A percentile compares a stretch with the other conserved stretches of the same genome.
These are phyloP conservation scores for Protula sp. DNA, from an alignment of 2,888 invertebrate genomes.

Conservation along the genomic window DNA sequence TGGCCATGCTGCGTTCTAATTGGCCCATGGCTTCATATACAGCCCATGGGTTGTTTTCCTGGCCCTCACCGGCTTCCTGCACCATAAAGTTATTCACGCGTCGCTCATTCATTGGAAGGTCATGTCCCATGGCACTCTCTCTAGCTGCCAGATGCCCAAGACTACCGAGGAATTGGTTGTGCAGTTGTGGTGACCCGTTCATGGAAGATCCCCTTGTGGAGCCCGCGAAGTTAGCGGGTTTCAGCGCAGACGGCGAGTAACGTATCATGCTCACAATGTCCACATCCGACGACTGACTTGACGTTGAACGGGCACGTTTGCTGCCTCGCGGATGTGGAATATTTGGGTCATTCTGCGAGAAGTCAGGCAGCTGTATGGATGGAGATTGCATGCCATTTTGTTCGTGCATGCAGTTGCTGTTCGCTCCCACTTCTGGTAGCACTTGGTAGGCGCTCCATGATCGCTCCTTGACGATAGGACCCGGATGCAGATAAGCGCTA, in stretches of 20 bases:
- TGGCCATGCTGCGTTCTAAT: neutral
- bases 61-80: too few relatives aligned
- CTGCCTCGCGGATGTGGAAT: neutral
- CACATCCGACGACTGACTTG: constrained; percentile 45
- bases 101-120: too few relatives aligned
- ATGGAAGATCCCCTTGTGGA: constrained; percentile 39
- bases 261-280: constrained; percentile 54
- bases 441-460: neutral
- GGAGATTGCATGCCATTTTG: neutral
- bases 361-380: neutral
- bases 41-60: too few relatives aligned
- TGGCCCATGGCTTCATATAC: constrained; percentile 4
- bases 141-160: neutral
- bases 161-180: constrained; percentile 17
- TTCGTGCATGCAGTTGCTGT: neutral
- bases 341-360: neutral
- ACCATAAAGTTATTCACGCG: too few relatives aligned
- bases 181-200: constrained; percentile 36
- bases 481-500: neutral
- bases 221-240: constrained; percentile 34
- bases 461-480: neutral
- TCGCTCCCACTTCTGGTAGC: neutral
- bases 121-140: too few relatives aligned
- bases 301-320: constrained; percentile 20
- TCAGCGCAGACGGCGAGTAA: constrained; percentile 54